Evolutionary conservation across 30 jellyfish, hydroid and myxozoan species (phyloP), one percentile per base, ranked within the genome.

Genomic region (Pseudorhiza aurosa): DNA sequence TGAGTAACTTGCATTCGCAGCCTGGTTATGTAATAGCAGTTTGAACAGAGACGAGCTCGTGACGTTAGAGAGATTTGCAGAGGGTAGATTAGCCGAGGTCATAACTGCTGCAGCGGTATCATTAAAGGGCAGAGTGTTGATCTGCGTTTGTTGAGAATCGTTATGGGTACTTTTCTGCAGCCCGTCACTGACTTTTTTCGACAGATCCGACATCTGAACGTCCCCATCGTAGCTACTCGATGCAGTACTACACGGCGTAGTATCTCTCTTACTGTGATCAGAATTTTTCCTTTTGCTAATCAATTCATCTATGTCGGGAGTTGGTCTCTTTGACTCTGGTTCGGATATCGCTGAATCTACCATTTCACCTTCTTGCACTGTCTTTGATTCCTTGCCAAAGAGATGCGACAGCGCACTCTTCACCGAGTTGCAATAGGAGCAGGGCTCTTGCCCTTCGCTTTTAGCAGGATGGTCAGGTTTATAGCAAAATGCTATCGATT

Each of bases 401-500:
- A 82, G 67, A 69, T 82, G 94, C 2, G 86, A 63, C 60, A 73
- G 56, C 2, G 95, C 95, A 58, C 65, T 58, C 72, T 80, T 79
- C 22, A 84, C 58, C 3, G 92, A 89, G 25, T 64, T 59, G 83
- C 98, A 85, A 46, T 83, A 69, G 26, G 87, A 56, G 59, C 98
- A 91, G 4, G 82, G 75, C 29, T 58, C 85, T 12, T 31, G 58
- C 11, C 70, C 77, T 53, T 56, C 46, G 8, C 3, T 53, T 29
- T 72, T 55, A 0, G 37, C 36, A 6, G 9, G 33, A 26, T 62
- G 29, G 1, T 65, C 89, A 15, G 98, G 90, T 36, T 56, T 64
- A 57, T 85, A 92, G 15, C 84, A 59, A 45, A 92, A 92, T 1
- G 81, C 64, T 33, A 85, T 30, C 55, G 98, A 90, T 39, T 92